phyloP scores from a whole-genome alignment of 2,797 vertebrate species.

The Brachyalestes nurse region DNA sequence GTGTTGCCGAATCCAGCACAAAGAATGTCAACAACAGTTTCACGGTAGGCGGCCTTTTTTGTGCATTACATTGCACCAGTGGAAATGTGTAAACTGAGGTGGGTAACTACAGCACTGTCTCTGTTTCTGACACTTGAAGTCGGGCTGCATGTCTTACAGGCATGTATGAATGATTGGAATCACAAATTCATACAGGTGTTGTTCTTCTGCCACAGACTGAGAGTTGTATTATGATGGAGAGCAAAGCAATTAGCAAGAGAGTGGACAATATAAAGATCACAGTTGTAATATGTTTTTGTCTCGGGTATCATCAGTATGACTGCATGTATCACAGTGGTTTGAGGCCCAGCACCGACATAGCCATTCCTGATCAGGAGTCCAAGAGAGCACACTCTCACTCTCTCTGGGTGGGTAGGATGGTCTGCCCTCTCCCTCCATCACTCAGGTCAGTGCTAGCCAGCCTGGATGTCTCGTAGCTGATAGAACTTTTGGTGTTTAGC shows the following conservation, averaged over 20 bases:
- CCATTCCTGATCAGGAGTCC: no score
- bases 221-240: background rate
- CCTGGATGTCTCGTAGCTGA: no score
- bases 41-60: constrained; percentile 84
- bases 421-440: no score
- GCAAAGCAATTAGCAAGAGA: background rate
- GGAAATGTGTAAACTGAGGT: background rate
- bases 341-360: no score
- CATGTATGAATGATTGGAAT: background rate
- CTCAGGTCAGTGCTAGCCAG: no score
- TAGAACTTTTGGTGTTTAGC: no score
- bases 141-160: background rate
- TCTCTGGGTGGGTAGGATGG: no score
- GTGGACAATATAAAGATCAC: background rate
- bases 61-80: constrained; percentile 37
- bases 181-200: background rate
- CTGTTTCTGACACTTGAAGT: background rate
- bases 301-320: no score
- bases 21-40: constrained; percentile 99
- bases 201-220: background rate
- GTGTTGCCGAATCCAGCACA: constrained; percentile 97
- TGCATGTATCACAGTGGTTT: no score
- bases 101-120: no score
- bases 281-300: background rate
- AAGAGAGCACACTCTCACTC: no score